Evolutionary conservation across 2,888 invertebrate species (phyloP).

Genomic region (Dolomedes plantarius): DNA sequence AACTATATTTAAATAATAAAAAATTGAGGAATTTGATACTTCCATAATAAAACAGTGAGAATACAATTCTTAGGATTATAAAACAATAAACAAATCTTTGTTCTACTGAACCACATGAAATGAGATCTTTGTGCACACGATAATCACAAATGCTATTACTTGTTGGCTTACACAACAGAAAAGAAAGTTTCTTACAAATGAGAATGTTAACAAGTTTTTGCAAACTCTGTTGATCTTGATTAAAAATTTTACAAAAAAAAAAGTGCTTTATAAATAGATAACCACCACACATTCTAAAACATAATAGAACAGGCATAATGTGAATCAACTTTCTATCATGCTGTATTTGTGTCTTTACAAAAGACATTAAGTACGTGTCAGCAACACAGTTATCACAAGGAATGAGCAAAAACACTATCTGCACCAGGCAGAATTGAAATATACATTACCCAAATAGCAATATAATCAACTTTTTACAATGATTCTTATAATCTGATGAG

Average conservation of each 20-base stretch:
- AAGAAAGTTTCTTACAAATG: no score
- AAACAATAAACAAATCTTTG: no score
- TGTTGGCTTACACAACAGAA: no score
- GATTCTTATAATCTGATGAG: background rate
- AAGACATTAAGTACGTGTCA: conserved; percentile 70
- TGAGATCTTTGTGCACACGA: no score
- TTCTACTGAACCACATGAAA: no score
- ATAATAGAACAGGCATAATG: conserved; percentile 1
- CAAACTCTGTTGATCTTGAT: background rate
- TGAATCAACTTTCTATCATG: background rate
- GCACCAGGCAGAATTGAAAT: conserved; percentile 64
- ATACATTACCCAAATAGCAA: conserved; percentile 1
- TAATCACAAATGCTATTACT: no score
- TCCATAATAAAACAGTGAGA: no score
- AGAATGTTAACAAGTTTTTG: no score
- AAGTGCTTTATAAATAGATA: background rate
- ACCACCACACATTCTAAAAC: background rate
- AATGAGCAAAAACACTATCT: conserved; percentile 63
- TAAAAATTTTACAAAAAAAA: background rate
- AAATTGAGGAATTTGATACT: no score
- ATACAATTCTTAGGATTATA: no score
- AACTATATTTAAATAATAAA: no score
- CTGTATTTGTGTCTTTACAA: conserved; percentile 56
- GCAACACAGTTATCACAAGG: conserved; percentile 66
- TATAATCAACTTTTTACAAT: conserved; percentile 20